Evolutionary conservation across 2,113 vertebrate species (phyloP).

Genomic region (Rhinichthys klamathensis): DNA sequence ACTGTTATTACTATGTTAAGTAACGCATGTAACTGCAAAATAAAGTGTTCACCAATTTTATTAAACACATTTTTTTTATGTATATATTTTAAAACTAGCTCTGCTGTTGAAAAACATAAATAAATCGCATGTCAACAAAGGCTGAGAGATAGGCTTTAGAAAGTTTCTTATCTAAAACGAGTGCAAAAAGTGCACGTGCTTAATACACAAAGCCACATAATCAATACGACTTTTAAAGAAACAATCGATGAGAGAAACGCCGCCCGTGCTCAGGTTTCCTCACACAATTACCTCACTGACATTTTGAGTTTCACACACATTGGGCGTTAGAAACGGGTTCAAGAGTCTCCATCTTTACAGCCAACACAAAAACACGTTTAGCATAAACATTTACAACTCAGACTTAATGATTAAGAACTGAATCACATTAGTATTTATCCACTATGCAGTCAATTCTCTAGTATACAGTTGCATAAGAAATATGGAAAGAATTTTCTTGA

Average conservation of each 20-base stretch:
- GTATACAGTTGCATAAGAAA: background rate
- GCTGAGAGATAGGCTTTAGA: background rate
- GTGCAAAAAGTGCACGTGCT: background rate
- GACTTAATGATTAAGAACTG: background rate
- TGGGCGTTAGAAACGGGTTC: background rate
- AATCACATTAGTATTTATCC: background rate
- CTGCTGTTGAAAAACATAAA: background rate
- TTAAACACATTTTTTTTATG: too few relatives aligned
- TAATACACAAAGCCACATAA: background rate
- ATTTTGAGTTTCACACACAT: conserved; percentile 23
- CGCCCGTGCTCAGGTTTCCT: conserved; percentile 15
- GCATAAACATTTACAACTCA: background rate
- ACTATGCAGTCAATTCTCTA: too few relatives aligned
- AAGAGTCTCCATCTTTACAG: background rate
- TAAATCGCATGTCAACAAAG: background rate
- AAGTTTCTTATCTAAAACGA: background rate
- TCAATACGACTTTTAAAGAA: conserved; percentile 6
- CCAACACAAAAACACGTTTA: background rate
- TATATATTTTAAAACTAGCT: background rate
- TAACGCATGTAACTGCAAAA: too few relatives aligned
- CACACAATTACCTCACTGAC: conserved; percentile 12
- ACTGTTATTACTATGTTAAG: too few relatives aligned
- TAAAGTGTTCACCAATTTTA: too few relatives aligned
- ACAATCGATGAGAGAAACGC: background rate
- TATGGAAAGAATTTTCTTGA: background rate